Evolutionary conservation across 2,888 invertebrate genomes (phyloP).

Genomic region (Clivina fossor): DNA sequence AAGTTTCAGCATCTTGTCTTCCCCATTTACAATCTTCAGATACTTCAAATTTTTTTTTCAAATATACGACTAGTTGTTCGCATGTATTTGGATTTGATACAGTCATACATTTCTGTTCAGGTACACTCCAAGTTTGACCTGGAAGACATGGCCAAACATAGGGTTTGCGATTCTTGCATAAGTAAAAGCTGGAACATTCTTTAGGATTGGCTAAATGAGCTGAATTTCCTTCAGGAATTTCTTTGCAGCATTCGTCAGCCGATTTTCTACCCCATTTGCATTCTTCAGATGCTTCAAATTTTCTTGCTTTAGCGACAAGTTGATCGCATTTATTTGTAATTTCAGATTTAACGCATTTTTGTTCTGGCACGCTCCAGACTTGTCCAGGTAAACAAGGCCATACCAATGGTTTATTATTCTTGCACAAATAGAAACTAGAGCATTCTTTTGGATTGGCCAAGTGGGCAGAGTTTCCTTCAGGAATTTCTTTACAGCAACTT

Average conservation of each 20-base stretch:
- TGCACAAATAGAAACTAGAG: slow-evolving; percentile 18
- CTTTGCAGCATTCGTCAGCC: slow-evolving; percentile 9
- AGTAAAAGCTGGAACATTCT: slow-evolving; percentile 15
- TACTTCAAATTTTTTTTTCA: neutral
- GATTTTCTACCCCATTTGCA: neutral
- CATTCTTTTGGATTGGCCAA: slow-evolving; percentile 20
- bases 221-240: slow-evolving; percentile 8
- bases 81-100: neutral
- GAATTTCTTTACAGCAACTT: slow-evolving; percentile 4
- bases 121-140: slow-evolving; percentile 11
- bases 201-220: slow-evolving; percentile 17
- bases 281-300: no score
- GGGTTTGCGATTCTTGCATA: slow-evolving; percentile 7
- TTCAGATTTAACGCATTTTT: slow-evolving; percentile 1
- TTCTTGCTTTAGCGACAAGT: no score
- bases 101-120: slow-evolving; percentile 1
- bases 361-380: slow-evolving; percentile 5
- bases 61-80: slow-evolving; percentile 5
- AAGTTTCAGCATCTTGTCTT: neutral
- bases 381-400: slow-evolving; percentile 18
- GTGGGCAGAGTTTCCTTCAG: slow-evolving; percentile 10
- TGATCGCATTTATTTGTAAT: slow-evolving; percentile 5
- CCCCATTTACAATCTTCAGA: neutral
- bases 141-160: slow-evolving; percentile 13
- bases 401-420: slow-evolving; percentile 8